Base-by-base conservation (phyloP, 2,888 invertebrate genomes). In the Cataglyphis rosenhaueri region DNA sequence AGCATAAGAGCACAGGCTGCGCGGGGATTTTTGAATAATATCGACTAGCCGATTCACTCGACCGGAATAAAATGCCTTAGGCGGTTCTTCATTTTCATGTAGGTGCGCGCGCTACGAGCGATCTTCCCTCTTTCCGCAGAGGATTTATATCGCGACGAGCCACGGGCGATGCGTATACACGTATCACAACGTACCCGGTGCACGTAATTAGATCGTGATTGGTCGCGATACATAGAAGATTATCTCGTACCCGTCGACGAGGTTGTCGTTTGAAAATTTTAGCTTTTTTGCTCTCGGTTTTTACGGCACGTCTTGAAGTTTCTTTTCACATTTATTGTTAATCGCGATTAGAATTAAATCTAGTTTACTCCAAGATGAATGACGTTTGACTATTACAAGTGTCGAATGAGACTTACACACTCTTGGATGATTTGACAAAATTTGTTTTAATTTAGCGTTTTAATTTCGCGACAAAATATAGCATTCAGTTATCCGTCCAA, bases 171-270 rank as follows among this genome's bases (percentile, higher is more conserved):
- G 81, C 21, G 79, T 70, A 35, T 55, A 18, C 68, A 38, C 68
- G 65, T 38, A 59, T 71, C 62, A 76, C 25, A 52, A 74, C 41
- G 44, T 68, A 75, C 44, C 41, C 38, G 64, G 65, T 82, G 76
- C 59, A 35, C 71, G 57, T 66, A 75, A 84, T 84, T 84, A 82
- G 75, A 55, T 70, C 75, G 82, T 64, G 64, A 84, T 82, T 82
- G 61, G 82, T 59, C 62, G 44, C 76, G 70, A 76, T 44, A 48
- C 59, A 48, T 64, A 84, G 48, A 82, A 82, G 32, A 82, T 76
- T 65, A 38, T 57, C 44, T 52, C 48, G 35, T 55, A 71, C 35
- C 59, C 44, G 35, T 68, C 32, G 44, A 59, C 44, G 76, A 57
- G 75, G 44, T 81, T 75, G 57, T 62, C 57, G 75, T 25, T 41